Evolutionary conservation across 2,113 vertebrate genomes (phyloP), one percentile per base, ranked within the genome.

Genomic region (Taxidea taxus): DNA sequence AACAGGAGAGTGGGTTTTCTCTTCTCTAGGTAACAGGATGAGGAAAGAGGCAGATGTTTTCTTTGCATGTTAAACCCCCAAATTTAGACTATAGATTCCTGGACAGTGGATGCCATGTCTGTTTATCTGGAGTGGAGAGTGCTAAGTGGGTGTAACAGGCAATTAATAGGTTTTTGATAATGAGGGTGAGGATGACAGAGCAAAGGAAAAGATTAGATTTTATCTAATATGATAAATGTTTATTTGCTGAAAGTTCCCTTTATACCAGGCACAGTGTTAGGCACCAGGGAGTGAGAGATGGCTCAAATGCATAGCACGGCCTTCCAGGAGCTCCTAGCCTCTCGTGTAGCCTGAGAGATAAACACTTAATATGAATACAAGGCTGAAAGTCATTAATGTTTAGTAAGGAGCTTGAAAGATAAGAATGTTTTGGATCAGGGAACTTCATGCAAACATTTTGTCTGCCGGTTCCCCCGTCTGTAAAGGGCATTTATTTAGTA

Each of bases 141-240:
- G 42, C 42, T 56, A 91, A 90, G 60, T 78, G 27, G 15, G 13
- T 15, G 34, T 62, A 87, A 54, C 29, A 23, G 34, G 68, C 62
- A 90, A 94, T 95, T 96, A 80, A 84, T 56, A 62, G 42, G 54
- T 27, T 93, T 72, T 90, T 93, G 54, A 87, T 97, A 82, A 87
- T 93, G 72, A 95, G 62, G 18, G 39, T 16, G 39, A 91, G 84
- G 39, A 56, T 70, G 62, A 60, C 51, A 90, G 80, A 96, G 44
- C 42, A 66, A 95, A 96, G 42, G 62, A 84, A 93, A 91, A 49
- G 80, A 51, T 75, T 86, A 8, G 15, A 80, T 81, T 96, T 93
- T 72, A 80, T 87, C 60, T 44, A 31, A 39, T 25, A 54, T 34
- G 92, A 85, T 75, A 70, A 68, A 68, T 6, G 9, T 62, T 51